Evolutionary conservation across 2,113 vertebrate genomes (phyloP), one percentile per base, ranked within the genome.

Genomic region (Labrus mixtus): DNA sequence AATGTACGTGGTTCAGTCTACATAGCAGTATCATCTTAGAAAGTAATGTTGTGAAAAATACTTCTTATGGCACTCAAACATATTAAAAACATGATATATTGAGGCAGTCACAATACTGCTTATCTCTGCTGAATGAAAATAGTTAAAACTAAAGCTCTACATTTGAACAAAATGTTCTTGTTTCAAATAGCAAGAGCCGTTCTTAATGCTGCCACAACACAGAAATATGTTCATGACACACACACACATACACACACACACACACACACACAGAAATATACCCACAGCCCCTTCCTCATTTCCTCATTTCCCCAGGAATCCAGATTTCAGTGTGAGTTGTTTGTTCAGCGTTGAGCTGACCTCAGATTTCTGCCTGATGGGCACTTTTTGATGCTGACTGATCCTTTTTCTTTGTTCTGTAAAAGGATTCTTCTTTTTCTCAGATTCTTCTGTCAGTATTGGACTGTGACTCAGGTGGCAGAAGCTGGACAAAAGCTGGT

Each of bases 251-350:
- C 54, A 65, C 23, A 20, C 22, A 68, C 23, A 60, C 54, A 62
- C 46, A 57, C 62, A 56, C 50, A 16, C 65, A n/a, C 43, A 48
- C n/a, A 63, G 8, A 61, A n/a, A 67, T 17, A 7, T 25, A 20
- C 76, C 57, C 51, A 50, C 2, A 25, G 56, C 29, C 69, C 68
- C 71, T 68, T 87, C 57, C 63, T 91, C 66, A 80, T 87, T 92
- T 90, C 84, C 82, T 89, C 70, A 81, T 87, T 90, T 90, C 84
- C 88, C 66, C 72, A 87, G 87, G 87, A 89, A 87, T 90, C 46
- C 82, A 84, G 81, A 86, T 88, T 85, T 86, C 84, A 77, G 75
- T 82, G 45, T 45, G 56, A 71, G 74, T 78, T 88, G 89, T 90
- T 91, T 92, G 64, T 82, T 89, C 87, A 83, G 81, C 76, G 83